Evolutionary conservation across 1,140 invertebrate genomes (phyloP), one percentile per base, ranked within the genome.

Genomic region (Daktulosphaira vitifoliae): DNA sequence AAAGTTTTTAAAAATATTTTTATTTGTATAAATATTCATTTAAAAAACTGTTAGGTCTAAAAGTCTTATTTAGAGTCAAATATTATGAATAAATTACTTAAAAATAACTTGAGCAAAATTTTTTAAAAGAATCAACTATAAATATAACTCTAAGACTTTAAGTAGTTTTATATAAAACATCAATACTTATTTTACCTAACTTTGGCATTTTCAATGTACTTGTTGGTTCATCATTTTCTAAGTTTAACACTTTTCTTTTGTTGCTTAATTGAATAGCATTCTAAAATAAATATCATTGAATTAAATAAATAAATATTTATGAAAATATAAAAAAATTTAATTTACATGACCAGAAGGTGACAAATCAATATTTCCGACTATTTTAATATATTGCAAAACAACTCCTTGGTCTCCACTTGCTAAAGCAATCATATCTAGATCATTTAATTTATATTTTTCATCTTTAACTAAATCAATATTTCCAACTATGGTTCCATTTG

Each of bases 341-440:
- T 33, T 11, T 48, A 33, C 1, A 22, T 29, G 13, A 42, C 3
- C 4, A 7, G 29, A 20, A 46, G 42, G 42, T 62, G 42, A 15
- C 26, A 46, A 33, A 62, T 2, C 29, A 48, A 29, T 29, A 46
- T 38, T 15, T 11, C 7, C 22, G 44, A 46, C 25, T 48, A 48
- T n/a, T 22, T 62, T 23, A 33, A 62, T 48, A 46, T 20, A 62
- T 20, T 62, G 56, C 29, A 62, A 11, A 33, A 62, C 42, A 0
- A 62, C 56, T 62, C 56, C 56, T 62, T 62, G 38, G 3, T 62
- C 56, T 22, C 42, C 42, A 48, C 16, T 62, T 46, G 56, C 56
- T 48, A 62, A 62, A 22, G 26, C 16, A 16, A 62, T 48, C 25
- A 62, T 46, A 33, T 62, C 42, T 62, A 62, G 46, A 48, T 62